A percentile compares a stretch with the other conserved stretches of the same genome.
phyloP scores from a whole-genome alignment of 2,797 vertebrate species.

The Poeciliopsis presidionis region DNA sequence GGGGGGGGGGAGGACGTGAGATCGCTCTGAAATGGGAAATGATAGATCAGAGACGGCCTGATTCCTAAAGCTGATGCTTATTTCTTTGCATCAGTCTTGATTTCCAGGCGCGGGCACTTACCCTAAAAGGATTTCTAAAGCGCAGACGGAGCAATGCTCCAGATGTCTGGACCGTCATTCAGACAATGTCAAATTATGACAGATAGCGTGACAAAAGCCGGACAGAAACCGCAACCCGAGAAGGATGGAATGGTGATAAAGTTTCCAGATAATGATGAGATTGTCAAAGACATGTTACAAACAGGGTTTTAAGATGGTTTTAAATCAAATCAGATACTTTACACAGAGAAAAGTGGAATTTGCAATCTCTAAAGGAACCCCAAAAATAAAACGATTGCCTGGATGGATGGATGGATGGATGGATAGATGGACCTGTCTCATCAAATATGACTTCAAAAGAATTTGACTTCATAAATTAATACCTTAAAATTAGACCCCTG shows the following conservation, averaged over 20 bases:
- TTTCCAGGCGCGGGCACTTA: slow-evolving; percentile 43
- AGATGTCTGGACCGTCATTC: slow-evolving; percentile 40
- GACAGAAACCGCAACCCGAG: neutral
- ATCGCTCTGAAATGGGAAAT: slow-evolving; percentile 60
- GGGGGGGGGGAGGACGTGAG: slow-evolving; percentile 23
- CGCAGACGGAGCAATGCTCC: slow-evolving; percentile 17
- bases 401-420: too few species aligned
- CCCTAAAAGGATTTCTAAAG: slow-evolving; percentile 60
- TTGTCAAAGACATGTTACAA: neutral
- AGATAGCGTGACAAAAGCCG: slow-evolving; percentile 23
- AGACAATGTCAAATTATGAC: slow-evolving; percentile 37
- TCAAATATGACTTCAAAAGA: too few species aligned
- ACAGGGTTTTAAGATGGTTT: neutral
- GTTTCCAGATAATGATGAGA: slow-evolving; percentile 5
- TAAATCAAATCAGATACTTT: neutral
- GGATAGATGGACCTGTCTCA: too few species aligned
- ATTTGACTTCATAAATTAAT: too few species aligned
- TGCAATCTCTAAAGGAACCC: neutral
- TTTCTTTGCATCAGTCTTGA: slow-evolving; percentile 58
- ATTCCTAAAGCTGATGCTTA: slow-evolving; percentile 62
- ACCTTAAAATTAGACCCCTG: too few species aligned
- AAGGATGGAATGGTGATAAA: neutral
- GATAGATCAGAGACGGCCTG: slow-evolving; percentile 60
- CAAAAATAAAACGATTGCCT: neutral
- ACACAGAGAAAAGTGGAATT: neutral